Percentiles rank a stretch among this genome's conserved stretches.
These are phyloP conservation scores for Palythoa grandiflora DNA, from an alignment of 92 coral and sea anemone genomes.

Conservation along the genomic window DNA sequence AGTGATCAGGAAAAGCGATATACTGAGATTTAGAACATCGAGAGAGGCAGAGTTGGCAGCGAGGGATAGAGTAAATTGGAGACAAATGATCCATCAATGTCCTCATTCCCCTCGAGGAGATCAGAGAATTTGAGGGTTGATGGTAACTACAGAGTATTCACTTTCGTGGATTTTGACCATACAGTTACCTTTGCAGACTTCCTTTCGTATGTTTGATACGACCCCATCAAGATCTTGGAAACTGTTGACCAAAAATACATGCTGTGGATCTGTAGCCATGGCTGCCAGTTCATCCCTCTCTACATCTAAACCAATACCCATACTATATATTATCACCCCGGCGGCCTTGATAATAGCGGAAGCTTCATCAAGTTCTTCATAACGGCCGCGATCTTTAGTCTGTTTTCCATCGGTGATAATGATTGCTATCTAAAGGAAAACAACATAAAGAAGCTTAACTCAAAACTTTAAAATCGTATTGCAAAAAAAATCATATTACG, in stretches of 20 bases:
- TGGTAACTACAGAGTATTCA: too few species aligned
- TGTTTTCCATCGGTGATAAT: conserved; percentile 34
- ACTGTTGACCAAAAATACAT: neutral
- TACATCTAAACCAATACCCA: conserved; percentile 26
- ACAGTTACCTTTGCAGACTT: conserved; percentile 28
- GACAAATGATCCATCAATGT: too few species aligned
- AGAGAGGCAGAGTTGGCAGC: too few species aligned
- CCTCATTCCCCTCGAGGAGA: too few species aligned
- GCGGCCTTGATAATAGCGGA: conserved; percentile 20
- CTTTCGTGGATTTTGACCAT: neutral
- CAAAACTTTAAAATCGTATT: too few species aligned
- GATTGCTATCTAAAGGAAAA: conserved; percentile 12
- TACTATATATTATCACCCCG: conserved; percentile 23
- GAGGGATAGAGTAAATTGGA: too few species aligned
- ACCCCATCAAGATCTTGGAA: conserved; percentile 17
- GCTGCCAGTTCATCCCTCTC: conserved; percentile 14
- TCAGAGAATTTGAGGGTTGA: too few species aligned
- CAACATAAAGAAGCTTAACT: too few species aligned
- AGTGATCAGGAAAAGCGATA: too few species aligned
- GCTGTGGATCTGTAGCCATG: conserved; percentile 41
- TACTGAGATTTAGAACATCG: too few species aligned
- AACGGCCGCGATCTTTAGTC: conserved; percentile 26
- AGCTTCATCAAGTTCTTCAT: conserved; percentile 25
- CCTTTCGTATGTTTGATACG: conserved; percentile 10
- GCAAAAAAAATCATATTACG: too few species aligned